Base-by-base conservation (phyloP, 2,888 invertebrate species). In the Drosophila nr. fundita region DNA sequence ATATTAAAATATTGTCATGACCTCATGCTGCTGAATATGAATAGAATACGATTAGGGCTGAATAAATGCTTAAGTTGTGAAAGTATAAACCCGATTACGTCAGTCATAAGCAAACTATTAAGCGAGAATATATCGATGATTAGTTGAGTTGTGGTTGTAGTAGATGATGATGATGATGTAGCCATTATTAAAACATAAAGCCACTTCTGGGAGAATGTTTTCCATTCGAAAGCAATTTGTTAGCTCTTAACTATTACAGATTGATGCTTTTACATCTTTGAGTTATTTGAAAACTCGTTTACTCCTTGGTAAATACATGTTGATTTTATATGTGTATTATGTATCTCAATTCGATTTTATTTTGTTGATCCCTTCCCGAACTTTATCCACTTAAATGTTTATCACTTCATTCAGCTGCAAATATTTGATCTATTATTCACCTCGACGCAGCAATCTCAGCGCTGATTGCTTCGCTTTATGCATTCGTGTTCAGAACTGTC, bases 61-160 rank as follows among this genome's bases (percentile, higher is more conserved):
- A 29, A 62, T 50, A 45, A 36, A 49, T 58, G 42, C 27, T 64
- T 53, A 40, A 50, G 52, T 66, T 55, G 50, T 68, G 54, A 61
- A 59, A 53, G 52, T 62, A 54, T 62, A 52, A 60, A 36, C 48
- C 48, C 63, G 69, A 65, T 86, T 80, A 73, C 81, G 87, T 88
- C 73, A 83, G 61, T 58, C 42, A 29, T n/a, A 38, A 21, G 13
- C 48, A 18, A 55, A 30, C 29, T 15, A 18, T 3, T 11, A 2
- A 18, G 24, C 18, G 36, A 29, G 32, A 49, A 45, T 30, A 24
- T 13, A 11, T 40, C n/a, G 10, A 10, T 18, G n/a, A 32, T 18
- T n/a, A n/a, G n/a, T 15, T 48, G 24, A 48, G 15, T 6, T 6
- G 8, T 27, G 1, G 21, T 13, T 21, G 21, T 13, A 13, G 13